Evolutionary conservation across 2,797 vertebrate species (phyloP).

Genomic region (Fringilla coelebs): DNA sequence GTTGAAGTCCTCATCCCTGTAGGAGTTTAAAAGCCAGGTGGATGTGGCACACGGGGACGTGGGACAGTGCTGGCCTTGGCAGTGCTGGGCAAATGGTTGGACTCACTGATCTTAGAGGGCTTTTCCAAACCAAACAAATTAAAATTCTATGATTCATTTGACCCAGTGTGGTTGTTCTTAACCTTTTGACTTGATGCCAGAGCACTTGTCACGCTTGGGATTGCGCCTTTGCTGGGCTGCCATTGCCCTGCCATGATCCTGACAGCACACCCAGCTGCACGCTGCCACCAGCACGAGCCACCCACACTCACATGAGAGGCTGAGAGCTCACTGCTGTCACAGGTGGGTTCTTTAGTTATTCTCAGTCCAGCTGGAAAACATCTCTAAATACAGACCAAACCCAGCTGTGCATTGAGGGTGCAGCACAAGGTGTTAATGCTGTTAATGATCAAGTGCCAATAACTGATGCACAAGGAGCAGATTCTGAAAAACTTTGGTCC

Average conservation of each 20-base stretch:
- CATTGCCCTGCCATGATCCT: background rate
- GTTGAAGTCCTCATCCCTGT: rapidly evolving
- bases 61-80: background rate
- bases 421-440: background rate
- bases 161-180: background rate
- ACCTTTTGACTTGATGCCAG: background rate
- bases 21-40: rapidly evolving
- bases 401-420: background rate
- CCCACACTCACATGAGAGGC: background rate
- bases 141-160: background rate
- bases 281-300: background rate
- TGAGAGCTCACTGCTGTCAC: background rate
- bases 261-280: background rate
- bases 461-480: background rate
- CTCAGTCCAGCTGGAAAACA: background rate
- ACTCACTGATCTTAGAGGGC: rapidly evolving
- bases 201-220: background rate
- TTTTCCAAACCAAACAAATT: background rate
- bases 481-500: background rate
- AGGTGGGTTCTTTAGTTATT: background rate
- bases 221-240: background rate
- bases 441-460: background rate
- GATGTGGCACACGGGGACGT: background rate
- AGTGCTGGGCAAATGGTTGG: background rate
- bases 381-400: background rate